Base-by-base conservation (phyloP, 2,888 invertebrate genomes). In the Teleiodes luculella region DNA sequence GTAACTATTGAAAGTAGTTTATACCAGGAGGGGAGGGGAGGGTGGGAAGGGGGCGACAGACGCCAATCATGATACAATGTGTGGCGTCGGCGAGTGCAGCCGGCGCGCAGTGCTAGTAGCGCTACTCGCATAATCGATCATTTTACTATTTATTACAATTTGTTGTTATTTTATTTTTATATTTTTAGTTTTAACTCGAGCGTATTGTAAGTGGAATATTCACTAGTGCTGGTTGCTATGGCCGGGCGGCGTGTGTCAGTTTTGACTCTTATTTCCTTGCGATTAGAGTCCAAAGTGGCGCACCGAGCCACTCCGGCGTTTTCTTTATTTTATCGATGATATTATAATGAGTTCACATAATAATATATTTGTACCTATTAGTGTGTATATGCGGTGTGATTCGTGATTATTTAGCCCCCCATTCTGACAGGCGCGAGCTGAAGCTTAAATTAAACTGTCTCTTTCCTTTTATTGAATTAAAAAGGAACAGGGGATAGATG, bases 341-440 rank as follows among this genome's bases (percentile, higher is more conserved):
- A 55, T 51, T 57, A 57, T 52, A 47, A 28, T 50, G 47, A 48
- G 20, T 55, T 53, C 55, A 57, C 55, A 57, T 55, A 53, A 57
- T 57, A 57, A 53, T 57, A 54, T 57, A 55, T 57, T 41, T 53
- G 28, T 41, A 33, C 39, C 47, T 55, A 55, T 24, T 48, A 35
- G 49, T 28, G 39, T 46, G 28, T 47, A 46, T 33, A 39, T 31
- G 55, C 20, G 30, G 41, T 47, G 55, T 52, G 45, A 30, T 52
- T 14, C 31, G 18, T 14, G 35, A 14, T 24, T 50, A 28, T 37
- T 20, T 24, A 24, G 24, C 24, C 24, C 24, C 24, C 24, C 3
- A 24, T 24, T 24, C 6, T 24, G 24, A 6, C 24, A 24, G 24
- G 6, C 6, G 24, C 24, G 24, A 24, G 24, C 6, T 6, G 24